These are phyloP conservation scores for Catocala nupta DNA, from an alignment of 2,888 invertebrate species.

Conservation along the genomic window DNA sequence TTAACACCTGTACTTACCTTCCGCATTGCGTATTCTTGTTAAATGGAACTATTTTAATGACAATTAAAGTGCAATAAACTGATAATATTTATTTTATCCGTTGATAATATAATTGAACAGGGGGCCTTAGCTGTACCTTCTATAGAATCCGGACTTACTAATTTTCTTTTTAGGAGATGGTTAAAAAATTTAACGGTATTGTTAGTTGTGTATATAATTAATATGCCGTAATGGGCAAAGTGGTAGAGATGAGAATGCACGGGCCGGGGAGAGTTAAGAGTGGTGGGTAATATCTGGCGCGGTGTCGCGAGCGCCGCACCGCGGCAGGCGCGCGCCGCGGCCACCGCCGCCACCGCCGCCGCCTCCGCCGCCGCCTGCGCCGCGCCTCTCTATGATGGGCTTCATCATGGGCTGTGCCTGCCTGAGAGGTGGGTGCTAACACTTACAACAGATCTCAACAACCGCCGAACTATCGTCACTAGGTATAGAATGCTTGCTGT, in stretches of 20 bases:
- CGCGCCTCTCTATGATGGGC: constrained; percentile 93
- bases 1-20: constrained; percentile 24
- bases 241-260: constrained; percentile 55
- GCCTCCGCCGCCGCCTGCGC: constrained; percentile 68
- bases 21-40: constrained; percentile 45
- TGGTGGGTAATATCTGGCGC: constrained; percentile 71
- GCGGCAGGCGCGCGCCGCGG: constrained; percentile 83
- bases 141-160: not conserved
- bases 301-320: constrained; percentile 76
- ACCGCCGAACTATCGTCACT: not conserved
- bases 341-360: constrained; percentile 72
- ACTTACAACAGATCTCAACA: not conserved
- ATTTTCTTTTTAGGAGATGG: constrained; percentile 16
- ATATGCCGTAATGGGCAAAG: constrained; percentile 48
- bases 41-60: not conserved
- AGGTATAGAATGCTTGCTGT: not conserved
- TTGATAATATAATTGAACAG: constrained; percentile 13
- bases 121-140: constrained; percentile 14
- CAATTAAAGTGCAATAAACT: constrained; percentile 22
- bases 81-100: not conserved
- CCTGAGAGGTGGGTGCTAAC: constrained; percentile 91
- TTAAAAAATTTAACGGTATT: constrained; percentile 15
- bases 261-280: constrained; percentile 68
- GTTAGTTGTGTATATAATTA: constrained; percentile 23
- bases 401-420: constrained; percentile 98